Evolutionary conservation across 2,797 vertebrate genomes (phyloP), one percentile per base, ranked within the genome.

Genomic region (Pseudochirops corinnae): DNA sequence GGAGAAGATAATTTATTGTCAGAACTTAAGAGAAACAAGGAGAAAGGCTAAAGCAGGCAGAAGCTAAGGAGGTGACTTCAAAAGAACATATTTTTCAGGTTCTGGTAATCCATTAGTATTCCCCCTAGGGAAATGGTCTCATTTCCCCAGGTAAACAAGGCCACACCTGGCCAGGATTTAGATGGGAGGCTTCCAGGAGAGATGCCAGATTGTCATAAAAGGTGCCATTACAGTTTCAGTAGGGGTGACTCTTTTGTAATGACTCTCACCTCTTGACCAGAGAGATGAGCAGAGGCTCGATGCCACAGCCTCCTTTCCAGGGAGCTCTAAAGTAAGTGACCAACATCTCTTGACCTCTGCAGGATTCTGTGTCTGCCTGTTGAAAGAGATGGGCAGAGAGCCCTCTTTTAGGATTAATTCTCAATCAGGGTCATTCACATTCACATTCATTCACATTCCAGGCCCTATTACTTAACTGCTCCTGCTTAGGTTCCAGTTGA

Each of bases 401-500:
- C 57, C 93, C 74, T 92, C 67, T 92, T 2, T 0, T 0, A 12
- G 90, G 92, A 46, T 53, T 11, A 1, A 58, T 1, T 50, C 67
- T 96, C 92, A 74, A 0, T 93, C 56, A 90, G 94, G 95, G 91
- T 96, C 97, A 94, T 87, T 95, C 90, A 53, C 2, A 0, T 90
- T 91, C 62, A 52, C 52, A 52, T 52, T 96, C 97, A 94, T 87
- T 95, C 91, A 53, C 2, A 0, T 90, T 91, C 62, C 62, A 91
- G 46, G 92, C 90, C 90, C 94, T 67, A 92, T 58, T 94, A 90
- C 90, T 90, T 96, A 90, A 46, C 93, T 67, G 28, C 39, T 67
- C 67, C 74, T 93, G 92, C 94, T 46, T 58, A 1, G 46, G 21
- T 67, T 92, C 96, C 55, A 74, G 5, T n/a, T 39, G 53, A 13